Conservation (phyloP, 2,113 vertebrate species). For the Toxostoma redivivum region DNA sequence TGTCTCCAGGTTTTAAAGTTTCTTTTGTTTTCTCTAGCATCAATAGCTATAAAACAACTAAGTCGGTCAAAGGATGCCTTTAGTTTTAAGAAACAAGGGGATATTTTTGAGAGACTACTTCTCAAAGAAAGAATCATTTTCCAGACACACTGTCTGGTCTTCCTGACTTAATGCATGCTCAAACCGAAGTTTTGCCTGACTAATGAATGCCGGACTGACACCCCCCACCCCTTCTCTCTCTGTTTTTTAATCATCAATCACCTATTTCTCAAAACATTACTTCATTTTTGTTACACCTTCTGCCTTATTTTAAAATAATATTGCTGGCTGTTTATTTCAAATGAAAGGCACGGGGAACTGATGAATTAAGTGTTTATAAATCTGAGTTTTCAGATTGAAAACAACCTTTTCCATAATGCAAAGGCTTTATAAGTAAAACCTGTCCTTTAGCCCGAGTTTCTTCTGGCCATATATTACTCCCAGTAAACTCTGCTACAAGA, state of each 20-base stretch:
- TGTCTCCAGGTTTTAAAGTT: constrained; percentile 72
- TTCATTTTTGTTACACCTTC: constrained; percentile 63
- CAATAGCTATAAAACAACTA: constrained; percentile 53
- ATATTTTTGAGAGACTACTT: constrained; percentile 53
- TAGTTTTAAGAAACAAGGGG: constrained; percentile 50
- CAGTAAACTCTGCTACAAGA: not conserved
- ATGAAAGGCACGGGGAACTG: not conserved
- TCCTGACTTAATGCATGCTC: constrained; percentile 30
- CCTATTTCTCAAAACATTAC: constrained; percentile 62
- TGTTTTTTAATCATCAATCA: constrained; percentile 66
- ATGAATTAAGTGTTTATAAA: constrained; percentile 59
- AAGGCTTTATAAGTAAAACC: constrained; percentile 31
- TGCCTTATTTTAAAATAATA: constrained; percentile 63
- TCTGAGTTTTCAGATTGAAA: constrained; percentile 19
- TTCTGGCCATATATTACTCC: not conserved
- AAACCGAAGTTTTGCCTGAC: constrained; percentile 49
- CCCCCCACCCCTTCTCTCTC: constrained; percentile 8
- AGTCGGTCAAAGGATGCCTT: constrained; percentile 32
- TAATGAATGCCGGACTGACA: constrained; percentile 42
- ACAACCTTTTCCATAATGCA: constrained; percentile 12
- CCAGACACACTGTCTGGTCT: constrained; percentile 50
- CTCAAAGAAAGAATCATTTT: constrained; percentile 52
- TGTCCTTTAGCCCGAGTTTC: not conserved
- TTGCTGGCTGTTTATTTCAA: constrained; percentile 53
- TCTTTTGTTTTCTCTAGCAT: constrained; percentile 63